Base-by-base conservation (phyloP, 2,888 invertebrate species). In the Synergus gifuensis region DNA sequence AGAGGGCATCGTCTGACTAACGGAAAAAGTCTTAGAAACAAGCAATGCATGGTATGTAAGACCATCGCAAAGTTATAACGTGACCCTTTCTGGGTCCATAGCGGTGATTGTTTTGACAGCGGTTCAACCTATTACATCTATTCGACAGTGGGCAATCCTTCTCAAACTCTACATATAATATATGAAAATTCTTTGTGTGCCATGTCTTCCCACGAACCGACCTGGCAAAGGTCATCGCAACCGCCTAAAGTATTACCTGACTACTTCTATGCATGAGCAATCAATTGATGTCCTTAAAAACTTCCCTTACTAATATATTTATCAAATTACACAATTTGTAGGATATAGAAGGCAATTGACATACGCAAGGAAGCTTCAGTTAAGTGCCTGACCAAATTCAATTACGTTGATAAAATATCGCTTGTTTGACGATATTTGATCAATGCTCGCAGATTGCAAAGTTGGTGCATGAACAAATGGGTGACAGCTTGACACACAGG, bases 331-430 rank as follows among this genome's bases (percentile, higher is more conserved):
- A 36, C 4, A 36, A 36, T 36, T 4, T 36, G 5, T 36, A 36
- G 7, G 36, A 36, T 36, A 36, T 36, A 36, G 36, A 49, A n/a
- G 16, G 16, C 14, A 49, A 49, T 49, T n/a, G 14, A n/a, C 49
- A n/a, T 16, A 49, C 49, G 16, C 16, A 60, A 60, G 18, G 22
- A 18, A 22, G 60, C 22, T 60, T 60, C 42, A 81, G 60, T 78
- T 69, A 69, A 83, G 79, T 79, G 81, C 78, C 78, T 76, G 76
- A 78, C 81, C 83, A 81, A 83, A 81, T 83, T 80, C 83, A 83
- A 81, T 79, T 83, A 36, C 66, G 40, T 44, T 78, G 76, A 77
- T 73, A 76, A 69, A 78, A 76, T n/a, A 58, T 8, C 9, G 58
- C n/a, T 58, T 58, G 18, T n/a, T 18, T n/a, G 58, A 18, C 58